Percentiles rank a stretch among this genome's conserved stretches.
Conservation (phyloP, 2,888 invertebrate genomes). For the Hedychridium roseum region DNA sequence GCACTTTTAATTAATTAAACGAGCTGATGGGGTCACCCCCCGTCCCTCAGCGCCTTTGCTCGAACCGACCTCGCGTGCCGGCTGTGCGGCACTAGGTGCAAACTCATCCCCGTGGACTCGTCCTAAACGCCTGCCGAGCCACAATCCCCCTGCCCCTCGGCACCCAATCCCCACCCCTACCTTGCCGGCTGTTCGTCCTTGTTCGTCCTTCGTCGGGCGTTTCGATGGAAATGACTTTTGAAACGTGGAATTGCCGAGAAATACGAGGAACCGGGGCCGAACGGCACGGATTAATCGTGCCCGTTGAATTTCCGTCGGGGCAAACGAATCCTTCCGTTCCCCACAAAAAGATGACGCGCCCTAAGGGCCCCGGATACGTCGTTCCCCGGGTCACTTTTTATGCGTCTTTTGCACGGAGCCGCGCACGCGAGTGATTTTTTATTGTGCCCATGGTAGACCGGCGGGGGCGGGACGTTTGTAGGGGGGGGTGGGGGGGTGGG, state of each 20-base stretch:
- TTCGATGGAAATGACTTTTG: too few species aligned
- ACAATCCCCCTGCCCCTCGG: conserved; percentile 6
- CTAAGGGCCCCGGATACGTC: too few species aligned
- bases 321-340: too few species aligned
- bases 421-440: too few species aligned
- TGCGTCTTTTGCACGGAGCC: not conserved
- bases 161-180: not conserved
- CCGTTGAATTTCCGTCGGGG: too few species aligned
- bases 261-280: too few species aligned
- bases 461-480: not conserved
- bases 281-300: too few species aligned
- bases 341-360: too few species aligned
- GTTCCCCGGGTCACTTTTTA: not conserved
- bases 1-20: conserved; percentile 65
- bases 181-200: conserved; percentile 1
- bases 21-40: conserved; percentile 52
- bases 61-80: conserved; percentile 59
- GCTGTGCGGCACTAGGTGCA: conserved; percentile 55
- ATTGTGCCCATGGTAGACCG: too few species aligned
- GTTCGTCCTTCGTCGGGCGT: conserved; percentile 5
- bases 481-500: not conserved
- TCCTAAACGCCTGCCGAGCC: conserved; percentile 23
- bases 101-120: conserved; percentile 51
- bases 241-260: too few species aligned
- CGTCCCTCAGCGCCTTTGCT: conserved; percentile 26